Evolutionary conservation across 2,888 invertebrate genomes (phyloP), one percentile per base, ranked within the genome.

Genomic region (Lepeophtheirus nordmannii): DNA sequence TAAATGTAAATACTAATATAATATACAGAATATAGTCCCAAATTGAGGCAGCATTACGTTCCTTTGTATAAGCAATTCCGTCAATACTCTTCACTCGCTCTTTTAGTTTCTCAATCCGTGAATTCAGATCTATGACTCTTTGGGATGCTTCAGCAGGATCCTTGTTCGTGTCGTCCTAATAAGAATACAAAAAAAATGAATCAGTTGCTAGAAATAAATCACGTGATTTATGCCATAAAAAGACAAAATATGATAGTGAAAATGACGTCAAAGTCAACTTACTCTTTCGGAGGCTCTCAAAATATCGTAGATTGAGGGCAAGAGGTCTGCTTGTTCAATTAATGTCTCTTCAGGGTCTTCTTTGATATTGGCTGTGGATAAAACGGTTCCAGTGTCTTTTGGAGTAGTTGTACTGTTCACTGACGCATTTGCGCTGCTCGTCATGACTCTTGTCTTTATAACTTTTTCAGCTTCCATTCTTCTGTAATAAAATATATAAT

Each of bases 71-170:
- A 17, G 53, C 63, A 23, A 63, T 63, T 17, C 63, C 63, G 20
- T 41, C 22, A 22, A 63, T 41, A 7, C 63, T n/a, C 20, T 63
- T 46, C 22, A 63, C 53, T 10, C 38, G 46, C 3, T 23, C 56
- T 10, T 53, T n/a, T 17, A 63, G 20, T n/a, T 22, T 56, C 63
- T 63, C 63, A 12, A 63, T 22, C 9, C 53, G 41, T 17, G 41
- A 46, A 22, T n/a, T n/a, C 53, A 63, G 38, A n/a, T 53, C 53
- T 23, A 53, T 14, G 14, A 63, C 38, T 8, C 53, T 63, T 22
- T 63, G 63, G 10, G 63, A 46, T 10, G 63, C 63, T 37, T 63
- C 63, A 8, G 53, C 53, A 46, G 53, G 53, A 17, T 46, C 53
- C 53, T 46, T 46, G 53, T 46, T 46, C 53, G 53, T 46, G 8